phyloP scores from a whole-genome alignment of 2,113 vertebrate genomes.

The Recurvirostra avosetta region DNA sequence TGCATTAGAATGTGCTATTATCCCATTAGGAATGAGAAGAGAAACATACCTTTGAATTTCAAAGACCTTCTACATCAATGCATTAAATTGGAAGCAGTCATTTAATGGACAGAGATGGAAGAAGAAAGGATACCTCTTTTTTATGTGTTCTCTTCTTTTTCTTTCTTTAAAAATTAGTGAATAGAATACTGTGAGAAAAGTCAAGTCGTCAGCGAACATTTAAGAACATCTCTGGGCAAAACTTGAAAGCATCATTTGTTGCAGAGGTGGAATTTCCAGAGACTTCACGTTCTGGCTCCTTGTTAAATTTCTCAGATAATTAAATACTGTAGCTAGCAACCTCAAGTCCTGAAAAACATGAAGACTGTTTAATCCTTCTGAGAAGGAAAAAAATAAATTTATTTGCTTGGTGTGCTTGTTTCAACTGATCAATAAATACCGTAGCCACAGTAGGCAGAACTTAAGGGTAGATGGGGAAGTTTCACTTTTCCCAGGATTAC shows the following conservation, averaged over 20 bases:
- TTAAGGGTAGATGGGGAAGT: neutral
- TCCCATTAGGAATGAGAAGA: slow-evolving; percentile 53
- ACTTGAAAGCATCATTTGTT: neutral
- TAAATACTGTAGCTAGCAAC: neutral
- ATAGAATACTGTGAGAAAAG: slow-evolving; percentile 10
- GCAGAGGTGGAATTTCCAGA: neutral
- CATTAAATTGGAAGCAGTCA: slow-evolving; percentile 38
- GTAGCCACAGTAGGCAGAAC: neutral
- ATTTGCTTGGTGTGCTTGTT: neutral
- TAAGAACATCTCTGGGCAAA: neutral
- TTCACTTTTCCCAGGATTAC: neutral
- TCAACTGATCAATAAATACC: neutral
- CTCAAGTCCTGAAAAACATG: neutral
- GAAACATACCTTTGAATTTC: slow-evolving; percentile 64
- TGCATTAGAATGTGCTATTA: slow-evolving; percentile 66
- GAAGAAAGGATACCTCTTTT: neutral
- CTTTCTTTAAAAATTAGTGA: neutral
- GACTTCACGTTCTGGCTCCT: neutral
- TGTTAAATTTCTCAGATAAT: neutral
- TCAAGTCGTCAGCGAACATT: neutral
- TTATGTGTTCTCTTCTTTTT: neutral
- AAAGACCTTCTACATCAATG: slow-evolving; percentile 55
- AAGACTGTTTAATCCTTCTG: neutral
- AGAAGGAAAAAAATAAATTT: neutral
- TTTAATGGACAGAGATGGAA: slow-evolving; percentile 38